phyloP scores from a whole-genome alignment of 2,113 vertebrate species.

The Cepphus grylle region DNA sequence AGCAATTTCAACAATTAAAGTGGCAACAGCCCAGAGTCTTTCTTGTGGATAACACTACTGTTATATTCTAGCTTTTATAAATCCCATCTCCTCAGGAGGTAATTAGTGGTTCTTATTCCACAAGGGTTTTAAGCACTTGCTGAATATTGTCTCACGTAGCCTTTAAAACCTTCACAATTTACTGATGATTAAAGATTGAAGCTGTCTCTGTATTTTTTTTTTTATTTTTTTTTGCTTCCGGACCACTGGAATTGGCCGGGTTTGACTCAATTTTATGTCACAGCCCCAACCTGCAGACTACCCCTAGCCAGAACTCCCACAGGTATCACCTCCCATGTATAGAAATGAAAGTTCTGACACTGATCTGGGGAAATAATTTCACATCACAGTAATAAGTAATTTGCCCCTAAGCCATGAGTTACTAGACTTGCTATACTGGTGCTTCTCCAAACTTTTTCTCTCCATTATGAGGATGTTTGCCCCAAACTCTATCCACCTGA shows the following conservation, averaged over 20 bases:
- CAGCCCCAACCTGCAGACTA: not conserved
- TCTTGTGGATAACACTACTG: not conserved
- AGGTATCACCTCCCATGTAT: not conserved
- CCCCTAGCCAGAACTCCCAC: not conserved
- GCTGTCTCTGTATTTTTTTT: not conserved
- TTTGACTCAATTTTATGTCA: not conserved
- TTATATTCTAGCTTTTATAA: not conserved
- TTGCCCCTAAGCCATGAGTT: not conserved
- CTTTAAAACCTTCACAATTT: not conserved
- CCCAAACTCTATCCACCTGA: not conserved
- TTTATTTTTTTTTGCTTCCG: not conserved
- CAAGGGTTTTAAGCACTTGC: not conserved
- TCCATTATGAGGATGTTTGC: not conserved
- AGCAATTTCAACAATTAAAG: not conserved
- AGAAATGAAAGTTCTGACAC: not conserved
- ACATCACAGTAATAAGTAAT: not conserved
- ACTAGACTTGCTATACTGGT: not conserved
- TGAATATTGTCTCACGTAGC: not conserved
- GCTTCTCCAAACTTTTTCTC: not conserved
- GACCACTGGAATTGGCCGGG: not conserved
- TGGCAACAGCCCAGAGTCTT: not conserved
- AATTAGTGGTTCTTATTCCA: not conserved
- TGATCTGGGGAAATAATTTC: not conserved
- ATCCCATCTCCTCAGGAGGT: not conserved
- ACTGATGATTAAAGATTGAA: not conserved